These are phyloP conservation scores for Sesia bembeciformis DNA, from an alignment of 2,888 invertebrate species.

Conservation along the genomic window DNA sequence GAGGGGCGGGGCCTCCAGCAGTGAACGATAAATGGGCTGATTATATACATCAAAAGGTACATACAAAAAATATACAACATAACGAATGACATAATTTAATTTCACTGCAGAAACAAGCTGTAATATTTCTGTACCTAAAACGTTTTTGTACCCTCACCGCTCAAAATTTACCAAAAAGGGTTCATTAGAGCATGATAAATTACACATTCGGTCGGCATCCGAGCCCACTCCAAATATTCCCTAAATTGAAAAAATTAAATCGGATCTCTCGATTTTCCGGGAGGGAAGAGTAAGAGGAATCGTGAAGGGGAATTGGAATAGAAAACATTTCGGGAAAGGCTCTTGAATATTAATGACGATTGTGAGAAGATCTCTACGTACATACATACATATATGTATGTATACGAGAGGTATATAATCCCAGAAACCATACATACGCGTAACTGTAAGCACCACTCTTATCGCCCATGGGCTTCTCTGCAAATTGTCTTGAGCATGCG, in stretches of 20 bases:
- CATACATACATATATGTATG: not conserved
- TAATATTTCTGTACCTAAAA: not conserved
- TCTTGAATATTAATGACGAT: conserved; percentile 11
- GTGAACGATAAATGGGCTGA: too few species aligned
- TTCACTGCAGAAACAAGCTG: too few species aligned
- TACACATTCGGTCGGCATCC: not conserved
- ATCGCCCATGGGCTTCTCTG: too few species aligned
- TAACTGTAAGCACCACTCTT: too few species aligned
- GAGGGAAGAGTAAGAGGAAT: not conserved
- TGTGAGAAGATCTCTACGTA: conserved; percentile 2
- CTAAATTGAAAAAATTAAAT: not conserved
- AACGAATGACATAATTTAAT: too few species aligned
- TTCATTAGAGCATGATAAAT: not conserved
- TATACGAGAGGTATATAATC: too few species aligned
- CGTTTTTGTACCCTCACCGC: not conserved
- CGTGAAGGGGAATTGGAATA: conserved; percentile 9
- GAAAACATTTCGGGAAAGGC: conserved; percentile 8
- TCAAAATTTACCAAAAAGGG: not conserved
- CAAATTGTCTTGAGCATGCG: too few species aligned
- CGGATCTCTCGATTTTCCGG: not conserved
- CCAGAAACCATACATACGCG: too few species aligned
- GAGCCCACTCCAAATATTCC: not conserved
- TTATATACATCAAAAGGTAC: too few species aligned
- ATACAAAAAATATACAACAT: too few species aligned
- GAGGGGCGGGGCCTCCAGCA: too few species aligned